Evolutionary conservation across 2,797 vertebrate genomes (phyloP).

Genomic region (Dipus sagitta): DNA sequence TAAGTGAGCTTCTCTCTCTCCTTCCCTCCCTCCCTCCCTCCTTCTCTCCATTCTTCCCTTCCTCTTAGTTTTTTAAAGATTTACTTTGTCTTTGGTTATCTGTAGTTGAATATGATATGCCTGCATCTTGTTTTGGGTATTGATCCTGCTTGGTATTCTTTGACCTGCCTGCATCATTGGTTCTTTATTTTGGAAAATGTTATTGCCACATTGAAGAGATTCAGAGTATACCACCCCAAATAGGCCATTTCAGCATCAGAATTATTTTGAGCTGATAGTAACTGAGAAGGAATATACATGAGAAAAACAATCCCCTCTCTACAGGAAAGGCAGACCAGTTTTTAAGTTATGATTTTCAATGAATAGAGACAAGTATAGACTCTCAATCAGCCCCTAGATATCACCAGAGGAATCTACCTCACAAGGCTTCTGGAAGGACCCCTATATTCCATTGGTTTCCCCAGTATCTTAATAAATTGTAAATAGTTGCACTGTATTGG

Average conservation of each 20-base stretch:
- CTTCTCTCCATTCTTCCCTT: too few relatives aligned
- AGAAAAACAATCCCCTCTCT: not conserved
- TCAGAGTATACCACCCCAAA: not conserved
- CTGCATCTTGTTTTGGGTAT: not conserved
- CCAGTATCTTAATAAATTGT: too few relatives aligned
- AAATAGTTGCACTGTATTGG: too few relatives aligned
- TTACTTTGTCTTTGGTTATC: not conserved
- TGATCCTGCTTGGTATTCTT: not conserved
- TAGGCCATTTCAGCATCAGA: not conserved
- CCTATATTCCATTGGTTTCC: not conserved
- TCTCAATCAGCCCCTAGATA: not conserved
- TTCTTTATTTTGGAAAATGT: not conserved
- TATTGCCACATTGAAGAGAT: not conserved
- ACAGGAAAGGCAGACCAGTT: not conserved
- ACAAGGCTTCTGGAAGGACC: not conserved
- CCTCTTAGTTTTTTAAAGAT: not conserved
- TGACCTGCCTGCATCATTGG: not conserved
- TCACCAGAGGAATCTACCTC: not conserved
- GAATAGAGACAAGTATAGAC: not conserved
- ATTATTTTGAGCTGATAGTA: not conserved
- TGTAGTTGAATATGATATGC: not conserved
- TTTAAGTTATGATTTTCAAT: not conserved
- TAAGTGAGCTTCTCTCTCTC: not conserved
- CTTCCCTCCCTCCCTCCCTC: too few relatives aligned
- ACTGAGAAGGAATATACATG: not conserved